Conservation (phyloP, 2,797 vertebrate species). For the Emys orbicularis region DNA sequence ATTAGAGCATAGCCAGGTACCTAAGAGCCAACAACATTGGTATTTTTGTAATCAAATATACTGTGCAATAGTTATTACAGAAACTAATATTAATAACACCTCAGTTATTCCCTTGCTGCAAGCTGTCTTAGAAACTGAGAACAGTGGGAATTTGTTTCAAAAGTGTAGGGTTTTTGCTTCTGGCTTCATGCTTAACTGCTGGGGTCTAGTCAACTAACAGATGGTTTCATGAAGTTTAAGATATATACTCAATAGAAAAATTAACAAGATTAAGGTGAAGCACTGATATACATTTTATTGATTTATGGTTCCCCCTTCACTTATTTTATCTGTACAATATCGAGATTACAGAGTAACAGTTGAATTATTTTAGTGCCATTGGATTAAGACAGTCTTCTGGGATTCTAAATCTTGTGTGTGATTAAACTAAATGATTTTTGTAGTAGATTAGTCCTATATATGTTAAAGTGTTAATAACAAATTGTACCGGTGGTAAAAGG, state of each 20-base stretch:
- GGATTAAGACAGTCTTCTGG: background rate
- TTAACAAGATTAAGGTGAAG: background rate
- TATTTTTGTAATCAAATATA: background rate
- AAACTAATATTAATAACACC: background rate
- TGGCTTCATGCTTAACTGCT: background rate
- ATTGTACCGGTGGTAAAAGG: background rate
- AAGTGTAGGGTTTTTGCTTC: background rate
- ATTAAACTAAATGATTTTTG: conserved; percentile 1
- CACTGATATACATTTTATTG: fast-evolving
- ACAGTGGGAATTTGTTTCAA: background rate
- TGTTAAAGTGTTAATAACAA: background rate
- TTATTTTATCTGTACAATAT: background rate
- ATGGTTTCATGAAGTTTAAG: background rate
- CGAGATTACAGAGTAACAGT: background rate
- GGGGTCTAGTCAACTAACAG: background rate
- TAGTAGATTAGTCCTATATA: background rate
- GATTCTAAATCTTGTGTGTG: background rate
- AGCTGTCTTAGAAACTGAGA: background rate
- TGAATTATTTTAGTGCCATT: background rate
- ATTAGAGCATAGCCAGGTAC: background rate
- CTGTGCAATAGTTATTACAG: background rate
- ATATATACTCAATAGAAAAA: fast-evolving
- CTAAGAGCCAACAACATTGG: background rate
- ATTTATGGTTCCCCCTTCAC: background rate
- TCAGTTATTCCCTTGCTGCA: background rate